Evolutionary conservation across 2,797 vertebrate species (phyloP), one percentile per base, ranked within the genome.

Genomic region (Champsocephalus gunnari): DNA sequence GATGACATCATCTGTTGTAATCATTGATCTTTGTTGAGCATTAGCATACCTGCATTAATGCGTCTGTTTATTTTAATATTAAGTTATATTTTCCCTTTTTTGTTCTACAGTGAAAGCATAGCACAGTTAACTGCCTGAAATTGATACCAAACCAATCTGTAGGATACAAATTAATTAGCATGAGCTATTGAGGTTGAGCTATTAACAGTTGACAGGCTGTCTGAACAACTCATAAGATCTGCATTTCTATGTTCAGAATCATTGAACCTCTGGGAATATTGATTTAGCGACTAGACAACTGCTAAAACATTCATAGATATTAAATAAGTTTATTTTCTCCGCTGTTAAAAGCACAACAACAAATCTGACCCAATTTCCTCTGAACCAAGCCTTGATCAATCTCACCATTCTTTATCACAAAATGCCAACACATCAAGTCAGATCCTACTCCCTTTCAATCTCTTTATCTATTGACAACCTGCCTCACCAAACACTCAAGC

Each of bases 401-500:
- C 4, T 44, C 12, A 14, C 10, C 14, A 24, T 17, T 60, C 24
- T 17, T 38, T 1, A 48, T 16, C 1, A 76, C n/a, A 56, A 61
- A 55, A 55, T 43, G 13, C 7, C 12, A 7, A 21, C 41, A 55
- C 62, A 69, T 78, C 2, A 13, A 49, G 51, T 16, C 14, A 34
- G 0, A 28, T 14, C 66, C 44, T 12, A n/a, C 9, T 32, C 21
- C 13, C 19, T 50, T 54, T 19, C 32, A 66, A 44, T 66, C 55
- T 63, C 28, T 38, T 62, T 9, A 38, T 38, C 12, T 61, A 19
- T 28, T 6, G 0, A 54, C 1, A 1, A 64, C 54, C 43, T n/a
- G 3, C 19, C 12, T 24, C 49, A 19, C n/a, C 16, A 48, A 4
- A 38, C 45, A 38, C 16, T 13, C 64, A 41, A 80, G 70, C 84